Conservation (phyloP, 92 coral and sea anemone genomes). For the Plumapathes pennacea region DNA sequence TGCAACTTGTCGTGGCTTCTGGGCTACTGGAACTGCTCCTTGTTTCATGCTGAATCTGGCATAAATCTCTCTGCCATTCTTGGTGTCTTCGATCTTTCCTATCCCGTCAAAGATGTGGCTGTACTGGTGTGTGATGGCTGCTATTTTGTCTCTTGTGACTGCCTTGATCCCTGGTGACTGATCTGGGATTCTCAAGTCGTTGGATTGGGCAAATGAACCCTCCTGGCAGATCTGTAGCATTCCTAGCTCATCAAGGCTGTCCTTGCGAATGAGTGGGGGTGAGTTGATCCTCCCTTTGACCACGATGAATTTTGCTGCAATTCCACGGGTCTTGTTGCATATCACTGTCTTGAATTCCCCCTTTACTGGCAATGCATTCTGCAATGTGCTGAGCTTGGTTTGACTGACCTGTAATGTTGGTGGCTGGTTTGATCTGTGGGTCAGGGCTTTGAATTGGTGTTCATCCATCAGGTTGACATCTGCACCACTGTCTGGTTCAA, state of each 20-base stretch:
- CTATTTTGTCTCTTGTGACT: slow-evolving; percentile 7
- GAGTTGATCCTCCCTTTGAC: slow-evolving; percentile 36
- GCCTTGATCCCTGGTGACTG: slow-evolving; percentile 11
- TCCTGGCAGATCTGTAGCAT: slow-evolving; percentile 39
- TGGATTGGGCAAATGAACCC: slow-evolving; percentile 30
- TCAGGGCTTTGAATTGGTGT: slow-evolving; percentile 42
- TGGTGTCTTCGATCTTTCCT: slow-evolving; percentile 54
- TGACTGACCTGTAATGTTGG: slow-evolving; percentile 10
- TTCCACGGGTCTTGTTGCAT: slow-evolving; percentile 33
- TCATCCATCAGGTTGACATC: slow-evolving; percentile 70
- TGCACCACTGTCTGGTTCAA: slow-evolving; percentile 67
- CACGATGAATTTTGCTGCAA: slow-evolving; percentile 34
- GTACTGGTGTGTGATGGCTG: slow-evolving; percentile 7
- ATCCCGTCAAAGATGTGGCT: slow-evolving; percentile 55
- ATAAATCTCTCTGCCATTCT: slow-evolving; percentile 38
- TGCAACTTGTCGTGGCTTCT: slow-evolving; percentile 41
- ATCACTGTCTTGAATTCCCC: slow-evolving; percentile 20
- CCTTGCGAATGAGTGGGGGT: slow-evolving; percentile 35
- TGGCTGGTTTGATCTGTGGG: background rate
- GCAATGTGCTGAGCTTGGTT: slow-evolving; percentile 26
- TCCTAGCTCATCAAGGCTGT: slow-evolving; percentile 31
- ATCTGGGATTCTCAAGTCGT: slow-evolving; percentile 35
- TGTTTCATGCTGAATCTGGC: slow-evolving; percentile 43
- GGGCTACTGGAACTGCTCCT: slow-evolving; percentile 47
- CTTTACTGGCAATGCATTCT: slow-evolving; percentile 19